A percentile compares a stretch with the other conserved stretches of the same genome.
Conservation (phyloP, 2,113 vertebrate species). For the Aspidoscelis tigris region DNA sequence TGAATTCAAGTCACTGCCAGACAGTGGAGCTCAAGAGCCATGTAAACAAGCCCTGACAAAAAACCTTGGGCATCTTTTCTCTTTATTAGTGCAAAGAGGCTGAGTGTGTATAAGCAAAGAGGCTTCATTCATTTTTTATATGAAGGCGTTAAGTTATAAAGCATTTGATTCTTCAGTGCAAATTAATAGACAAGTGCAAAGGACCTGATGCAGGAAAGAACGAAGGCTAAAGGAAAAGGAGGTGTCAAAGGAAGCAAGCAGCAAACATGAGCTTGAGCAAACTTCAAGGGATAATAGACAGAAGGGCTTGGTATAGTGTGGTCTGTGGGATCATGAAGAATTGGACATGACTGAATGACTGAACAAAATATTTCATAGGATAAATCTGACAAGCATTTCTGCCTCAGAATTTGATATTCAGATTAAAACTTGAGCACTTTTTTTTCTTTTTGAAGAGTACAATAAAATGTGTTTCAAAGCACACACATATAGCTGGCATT, state of each 20-base stretch:
- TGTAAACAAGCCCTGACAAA: constrained; percentile 27
- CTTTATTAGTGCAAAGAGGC: constrained; percentile 29
- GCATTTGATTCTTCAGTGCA: constrained; percentile 39
- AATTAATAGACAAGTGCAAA: constrained; percentile 36
- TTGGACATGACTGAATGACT: too few species aligned
- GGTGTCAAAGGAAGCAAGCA: too few species aligned
- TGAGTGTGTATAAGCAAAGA: constrained; percentile 56
- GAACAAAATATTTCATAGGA: not conserved
- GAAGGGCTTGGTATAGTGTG: too few species aligned
- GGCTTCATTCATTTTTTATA: constrained; percentile 44
- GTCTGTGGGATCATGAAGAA: too few species aligned
- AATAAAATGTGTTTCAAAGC: constrained; percentile 32
- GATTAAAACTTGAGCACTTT: constrained; percentile 33
- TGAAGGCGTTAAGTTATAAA: constrained; percentile 39
- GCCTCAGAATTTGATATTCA: not conserved
- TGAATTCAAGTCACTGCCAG: constrained; percentile 67
- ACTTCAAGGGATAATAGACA: too few species aligned
- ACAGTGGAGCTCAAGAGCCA: constrained; percentile 77
- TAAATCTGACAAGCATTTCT: constrained; percentile 34
- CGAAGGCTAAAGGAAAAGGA: too few species aligned
- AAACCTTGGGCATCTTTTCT: constrained; percentile 27
- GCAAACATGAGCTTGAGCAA: too few species aligned
- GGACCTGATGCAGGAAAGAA: too few species aligned
- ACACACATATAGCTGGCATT: not conserved
- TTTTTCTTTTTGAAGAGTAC: constrained; percentile 14